Percentiles rank a stretch among this genome's conserved stretches.
Conservation (phyloP, 2,888 invertebrate species). For the Colostygia pectinataria region DNA sequence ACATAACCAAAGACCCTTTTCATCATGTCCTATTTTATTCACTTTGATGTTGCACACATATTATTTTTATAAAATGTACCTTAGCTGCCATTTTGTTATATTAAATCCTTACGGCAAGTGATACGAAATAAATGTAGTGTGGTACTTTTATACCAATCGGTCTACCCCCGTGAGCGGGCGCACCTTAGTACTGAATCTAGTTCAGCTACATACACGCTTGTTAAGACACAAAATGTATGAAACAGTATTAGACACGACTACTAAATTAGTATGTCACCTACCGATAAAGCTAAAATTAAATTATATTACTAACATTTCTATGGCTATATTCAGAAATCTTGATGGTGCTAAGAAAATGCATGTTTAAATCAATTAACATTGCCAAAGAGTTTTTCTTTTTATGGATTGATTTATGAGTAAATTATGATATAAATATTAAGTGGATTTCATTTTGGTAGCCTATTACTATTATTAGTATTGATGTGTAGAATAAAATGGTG, state of each 20-base stretch:
- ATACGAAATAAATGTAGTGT: constrained; percentile 60
- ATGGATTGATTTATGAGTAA: neutral
- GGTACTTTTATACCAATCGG: constrained; percentile 69
- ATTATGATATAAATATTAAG: neutral
- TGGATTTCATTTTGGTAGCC: neutral
- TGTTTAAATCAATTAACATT: constrained; percentile 16
- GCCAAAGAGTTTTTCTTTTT: constrained; percentile 4
- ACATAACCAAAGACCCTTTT: neutral
- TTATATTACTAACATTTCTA: constrained; percentile 24
- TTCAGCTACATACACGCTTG: constrained; percentile 32
- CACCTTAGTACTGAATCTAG: constrained; percentile 45
- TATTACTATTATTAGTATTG: too few species aligned
- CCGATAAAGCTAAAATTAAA: constrained; percentile 17
- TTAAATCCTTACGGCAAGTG: constrained; percentile 72
- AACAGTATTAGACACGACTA: constrained; percentile 18
- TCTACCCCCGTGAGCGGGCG: constrained; percentile 62
- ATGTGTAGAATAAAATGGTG: too few species aligned
- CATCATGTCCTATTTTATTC: neutral
- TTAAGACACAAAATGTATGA: constrained; percentile 31
- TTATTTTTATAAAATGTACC: constrained; percentile 48
- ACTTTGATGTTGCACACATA: neutral
- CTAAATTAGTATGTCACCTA: constrained; percentile 18
- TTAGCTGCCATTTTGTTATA: constrained; percentile 78
- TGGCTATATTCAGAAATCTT: constrained; percentile 5
- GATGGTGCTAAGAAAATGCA: constrained; percentile 11